phyloP scores from a whole-genome alignment of 2,797 vertebrate species.

The Scomberomorus guttatus region DNA sequence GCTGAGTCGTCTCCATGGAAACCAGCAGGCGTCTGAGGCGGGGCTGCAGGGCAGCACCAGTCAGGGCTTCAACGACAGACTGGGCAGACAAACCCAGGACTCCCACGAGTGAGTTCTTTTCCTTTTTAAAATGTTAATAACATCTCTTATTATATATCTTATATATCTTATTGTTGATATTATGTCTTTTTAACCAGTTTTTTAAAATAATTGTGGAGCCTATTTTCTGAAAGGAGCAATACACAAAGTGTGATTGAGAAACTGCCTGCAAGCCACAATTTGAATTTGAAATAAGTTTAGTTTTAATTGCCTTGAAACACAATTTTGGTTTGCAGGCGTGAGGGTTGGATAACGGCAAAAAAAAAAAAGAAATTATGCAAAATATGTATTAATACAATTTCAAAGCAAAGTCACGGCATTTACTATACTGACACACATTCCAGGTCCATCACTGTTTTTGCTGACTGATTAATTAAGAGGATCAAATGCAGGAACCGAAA shows the following conservation, averaged over 20 bases:
- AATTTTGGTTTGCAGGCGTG: neutral
- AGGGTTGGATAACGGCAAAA: neutral
- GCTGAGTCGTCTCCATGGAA: slow-evolving; percentile 91
- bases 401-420: neutral
- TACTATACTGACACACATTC: too few relatives aligned
- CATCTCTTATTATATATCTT: neutral
- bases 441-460: neutral
- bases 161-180: neutral
- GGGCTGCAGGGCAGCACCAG: slow-evolving; percentile 84
- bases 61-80: slow-evolving; percentile 87
- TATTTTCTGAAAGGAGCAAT: neutral
- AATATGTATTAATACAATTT: neutral
- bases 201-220: neutral
- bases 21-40: slow-evolving; percentile 68
- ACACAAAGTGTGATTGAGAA: neutral
- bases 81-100: slow-evolving; percentile 90
- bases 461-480: slow-evolving; percentile 4
- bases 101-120: slow-evolving; percentile 90
- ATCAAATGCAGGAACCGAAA: neutral
- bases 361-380: neutral
- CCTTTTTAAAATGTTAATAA: neutral
- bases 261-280: neutral
- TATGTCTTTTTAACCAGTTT: neutral
- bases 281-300: neutral
- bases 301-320: neutral